Base-by-base conservation (phyloP, 1,140 invertebrate species). In the Aricia agestis region DNA sequence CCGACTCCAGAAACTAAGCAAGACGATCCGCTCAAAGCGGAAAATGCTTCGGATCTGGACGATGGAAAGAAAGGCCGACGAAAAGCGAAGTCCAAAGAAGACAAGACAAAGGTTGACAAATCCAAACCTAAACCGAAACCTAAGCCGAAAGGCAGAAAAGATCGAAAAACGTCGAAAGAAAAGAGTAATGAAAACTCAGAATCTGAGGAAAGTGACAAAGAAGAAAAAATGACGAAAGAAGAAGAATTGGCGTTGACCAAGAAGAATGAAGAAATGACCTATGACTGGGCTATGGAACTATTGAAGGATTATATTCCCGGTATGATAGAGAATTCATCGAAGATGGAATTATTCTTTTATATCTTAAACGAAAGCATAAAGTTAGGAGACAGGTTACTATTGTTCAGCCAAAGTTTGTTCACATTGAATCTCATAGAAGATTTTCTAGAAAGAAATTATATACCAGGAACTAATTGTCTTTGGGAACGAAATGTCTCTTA, bases 381-480 rank as follows among this genome's bases (percentile, higher is more conserved):
- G 68, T 80, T 97, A 41, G 97, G 97, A 2, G 98, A 99, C 92
- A 95, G 98, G 71, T 93, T 99, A 19, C 93, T 99, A n/a, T 94
- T 99, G 2, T 99, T 99, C 86, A 99, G 98, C 81, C 98, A 99
- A 86, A 99, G 97, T 80, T 93, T 99, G 11, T 96, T 99, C 75
- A 99, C 98, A 0, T 91, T 99, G 59, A 97, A 98, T 94, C 93
- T 99, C n/a, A 97, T 99, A 74, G 99, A 99, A 94, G 96, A 98
- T 77, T 99, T 98, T 86, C 93, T 99, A 45, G 95, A 96, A 77
- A 94, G 94, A 78, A 95, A 94, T 78, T 93, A 94, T 76, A 95
- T 98, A 75, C 97, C 97, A 9, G 95, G 95, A 36, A 93, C 91
- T 58, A 94, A 95, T 74, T 93, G 94, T 76, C 93, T 93, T 70